Base-by-base conservation (phyloP, 2,113 vertebrate genomes). In the Spheniscus mendiculus region DNA sequence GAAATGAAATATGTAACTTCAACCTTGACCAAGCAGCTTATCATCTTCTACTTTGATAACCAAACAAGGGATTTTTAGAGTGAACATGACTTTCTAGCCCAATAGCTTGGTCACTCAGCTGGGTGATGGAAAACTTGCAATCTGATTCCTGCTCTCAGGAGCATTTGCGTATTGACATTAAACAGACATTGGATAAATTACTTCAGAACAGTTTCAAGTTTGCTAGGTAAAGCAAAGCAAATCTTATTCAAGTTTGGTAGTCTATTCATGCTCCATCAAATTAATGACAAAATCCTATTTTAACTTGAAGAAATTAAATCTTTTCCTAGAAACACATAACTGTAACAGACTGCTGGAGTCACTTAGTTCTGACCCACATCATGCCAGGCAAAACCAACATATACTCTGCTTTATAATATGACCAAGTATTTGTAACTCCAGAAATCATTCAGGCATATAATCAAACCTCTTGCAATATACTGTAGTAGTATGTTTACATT, bases 141-240 rank as follows among this genome's bases (percentile, higher is more conserved):
- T 73, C 36, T 72, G 65, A 53, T 63, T 92, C n/a, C 44, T 61
- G 23, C 18, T 88, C 11, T 86, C 34, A 38, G 12, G 8, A 90
- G 20, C 0, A 0, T 76, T 96, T 83, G 12, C 1, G 0, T 47
- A 26, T 27, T 85, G 66, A 63, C 17, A 32, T 87, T 72, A 94
- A 84, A 63, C 4, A 53, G 50, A 50, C 32, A 32, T 59, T 63
- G 27, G 25, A 76, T 58, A 76, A 83, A 82, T 62, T 1, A 40
- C 15, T 45, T 62, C 82, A 58, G 50, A 71, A 53, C 50, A 6
- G 5, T 56, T 79, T 93, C 65, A 55, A 49, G 40, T 86, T 79
- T 65, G 4, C 10, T 49, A 73, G 25, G 27, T 49, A 92, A 93
- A 92, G 40, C 12, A 90, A 85, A 83, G 10, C 2, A 95, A 93